Evolutionary conservation across 2,797 vertebrate species (phyloP).

Genomic region (Micrastur ruficollis): DNA sequence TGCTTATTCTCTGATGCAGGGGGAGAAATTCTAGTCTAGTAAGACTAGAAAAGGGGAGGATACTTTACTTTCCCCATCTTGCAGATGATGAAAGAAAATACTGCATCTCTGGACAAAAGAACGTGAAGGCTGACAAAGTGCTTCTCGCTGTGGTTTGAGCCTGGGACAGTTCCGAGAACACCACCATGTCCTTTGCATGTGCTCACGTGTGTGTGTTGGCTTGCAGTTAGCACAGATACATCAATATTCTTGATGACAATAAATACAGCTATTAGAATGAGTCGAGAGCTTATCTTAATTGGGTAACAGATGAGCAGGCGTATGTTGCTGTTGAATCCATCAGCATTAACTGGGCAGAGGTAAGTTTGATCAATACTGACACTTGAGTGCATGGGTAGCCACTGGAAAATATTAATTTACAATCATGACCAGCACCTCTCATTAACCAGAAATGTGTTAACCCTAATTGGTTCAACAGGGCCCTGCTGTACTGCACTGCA

Average conservation of each 20-base stretch:
- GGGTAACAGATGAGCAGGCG: constrained; percentile 77
- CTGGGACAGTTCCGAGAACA: neutral
- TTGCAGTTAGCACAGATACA: constrained; percentile 54
- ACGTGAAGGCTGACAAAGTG: neutral
- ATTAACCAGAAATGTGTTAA: constrained; percentile 66
- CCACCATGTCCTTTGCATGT: constrained; percentile 10
- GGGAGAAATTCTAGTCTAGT: neutral
- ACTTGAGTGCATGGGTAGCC: constrained; percentile 70
- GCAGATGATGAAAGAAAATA: neutral
- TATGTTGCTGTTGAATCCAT: constrained; percentile 74
- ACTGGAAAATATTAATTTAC: constrained; percentile 75
- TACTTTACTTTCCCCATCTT: neutral
- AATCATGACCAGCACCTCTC: constrained; percentile 64
- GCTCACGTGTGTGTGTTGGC: neutral
- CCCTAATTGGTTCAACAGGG: constrained; percentile 65
- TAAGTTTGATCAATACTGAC: constrained; percentile 79
- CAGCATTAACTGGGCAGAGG: constrained; percentile 73
- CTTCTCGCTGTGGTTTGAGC: neutral
- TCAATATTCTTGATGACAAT: constrained; percentile 76
- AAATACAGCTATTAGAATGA: constrained; percentile 77
- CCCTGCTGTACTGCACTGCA: neutral
- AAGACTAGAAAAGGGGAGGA: neutral
- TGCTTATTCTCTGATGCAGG: neutral
- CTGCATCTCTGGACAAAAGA: neutral
- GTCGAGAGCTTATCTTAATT: constrained; percentile 77